phyloP scores from a whole-genome alignment of 2,113 vertebrate genomes.

The Phylloscopus trochiloides region DNA sequence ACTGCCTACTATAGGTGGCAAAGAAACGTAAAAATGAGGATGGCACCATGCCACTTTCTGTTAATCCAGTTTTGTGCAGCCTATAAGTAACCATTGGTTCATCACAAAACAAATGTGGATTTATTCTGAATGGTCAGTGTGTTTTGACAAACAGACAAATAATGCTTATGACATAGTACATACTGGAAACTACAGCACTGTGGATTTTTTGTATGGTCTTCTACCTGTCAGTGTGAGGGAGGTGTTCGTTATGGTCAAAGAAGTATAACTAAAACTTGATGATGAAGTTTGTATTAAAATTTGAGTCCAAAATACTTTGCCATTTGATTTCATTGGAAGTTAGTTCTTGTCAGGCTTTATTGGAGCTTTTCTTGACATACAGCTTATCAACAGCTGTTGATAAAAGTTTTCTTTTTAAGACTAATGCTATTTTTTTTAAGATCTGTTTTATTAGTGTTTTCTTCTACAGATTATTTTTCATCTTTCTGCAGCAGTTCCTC shows the following conservation, averaged over 20 bases:
- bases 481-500: neutral
- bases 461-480: neutral
- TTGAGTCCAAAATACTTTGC: neutral
- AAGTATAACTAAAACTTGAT: neutral
- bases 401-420: neutral
- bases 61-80: neutral
- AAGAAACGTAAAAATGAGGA: too few relatives aligned
- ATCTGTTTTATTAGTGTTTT: neutral
- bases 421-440: neutral
- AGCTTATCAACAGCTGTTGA: neutral
- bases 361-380: neutral
- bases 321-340: neutral
- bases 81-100: neutral
- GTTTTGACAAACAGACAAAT: neutral
- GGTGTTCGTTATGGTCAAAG: neutral
- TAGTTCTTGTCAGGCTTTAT: neutral
- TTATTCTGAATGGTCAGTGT: accelerated
- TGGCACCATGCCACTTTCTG: neutral
- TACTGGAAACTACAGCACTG: neutral
- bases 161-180: neutral
- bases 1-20: accelerated
- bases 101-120: neutral
- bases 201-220: neutral
- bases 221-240: neutral
- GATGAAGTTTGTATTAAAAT: neutral